A percentile compares a stretch with the other conserved stretches of the same genome.
These are phyloP conservation scores for Grus americana DNA, from an alignment of 2,113 vertebrate species.

Conservation along the genomic window DNA sequence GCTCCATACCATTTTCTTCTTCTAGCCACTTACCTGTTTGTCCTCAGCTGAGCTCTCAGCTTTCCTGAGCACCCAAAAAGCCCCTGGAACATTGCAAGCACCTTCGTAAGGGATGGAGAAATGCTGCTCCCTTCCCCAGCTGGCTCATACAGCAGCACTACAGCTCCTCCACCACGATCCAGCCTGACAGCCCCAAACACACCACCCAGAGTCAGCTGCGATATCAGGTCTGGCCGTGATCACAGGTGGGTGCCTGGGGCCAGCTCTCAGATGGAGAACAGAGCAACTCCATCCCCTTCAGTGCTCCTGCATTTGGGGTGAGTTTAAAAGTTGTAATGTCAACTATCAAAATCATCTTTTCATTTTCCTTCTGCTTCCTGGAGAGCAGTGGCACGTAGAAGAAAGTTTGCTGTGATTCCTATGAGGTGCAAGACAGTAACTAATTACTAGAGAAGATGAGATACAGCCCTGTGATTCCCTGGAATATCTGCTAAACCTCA, in stretches of 20 bases:
- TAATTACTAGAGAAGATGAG: slow-evolving; percentile 29
- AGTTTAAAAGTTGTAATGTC: background rate
- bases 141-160: background rate
- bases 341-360: background rate
- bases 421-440: background rate
- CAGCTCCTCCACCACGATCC: background rate
- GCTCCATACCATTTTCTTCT: background rate
- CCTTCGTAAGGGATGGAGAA: background rate
- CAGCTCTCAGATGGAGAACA: background rate
- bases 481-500: slow-evolving; percentile 41
- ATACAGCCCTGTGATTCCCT: background rate
- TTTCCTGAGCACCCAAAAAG: background rate
- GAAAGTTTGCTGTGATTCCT: background rate
- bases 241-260: background rate
- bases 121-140: background rate
- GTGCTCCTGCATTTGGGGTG: background rate
- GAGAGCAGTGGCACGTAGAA: background rate
- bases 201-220: background rate
- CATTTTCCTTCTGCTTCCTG: background rate
- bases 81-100: too few species aligned
- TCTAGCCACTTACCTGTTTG: background rate
- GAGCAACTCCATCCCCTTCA: background rate
- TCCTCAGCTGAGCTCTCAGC: background rate
- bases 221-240: background rate
- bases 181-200: background rate